Evolutionary conservation across 2,797 vertebrate species (phyloP).

Genomic region (Cossypha niveicapilla): DNA sequence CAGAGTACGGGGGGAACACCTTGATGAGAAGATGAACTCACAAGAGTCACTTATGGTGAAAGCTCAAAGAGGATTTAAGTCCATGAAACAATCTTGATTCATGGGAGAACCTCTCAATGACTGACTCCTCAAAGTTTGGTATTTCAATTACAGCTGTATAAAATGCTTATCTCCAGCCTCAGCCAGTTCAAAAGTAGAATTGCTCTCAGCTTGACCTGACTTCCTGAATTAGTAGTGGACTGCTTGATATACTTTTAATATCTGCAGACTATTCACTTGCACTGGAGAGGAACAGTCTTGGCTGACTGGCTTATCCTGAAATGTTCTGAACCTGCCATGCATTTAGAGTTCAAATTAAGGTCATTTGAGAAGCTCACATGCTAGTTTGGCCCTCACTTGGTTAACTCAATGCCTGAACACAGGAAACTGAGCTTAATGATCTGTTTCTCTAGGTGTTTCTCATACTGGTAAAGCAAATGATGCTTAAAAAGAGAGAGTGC

Average conservation of each 20-base stretch:
- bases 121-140: background rate
- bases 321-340: background rate
- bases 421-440: constrained; percentile 3
- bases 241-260: background rate
- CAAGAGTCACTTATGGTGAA: background rate
- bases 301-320: background rate
- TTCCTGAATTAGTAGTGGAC: background rate
- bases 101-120: background rate
- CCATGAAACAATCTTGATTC: background rate
- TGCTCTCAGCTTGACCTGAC: background rate
- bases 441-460: background rate
- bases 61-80: background rate
- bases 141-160: background rate
- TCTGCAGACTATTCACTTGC: background rate
- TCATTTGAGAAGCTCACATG: background rate
- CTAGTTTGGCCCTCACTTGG: background rate
- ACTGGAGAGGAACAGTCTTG: background rate
- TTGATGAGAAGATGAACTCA: background rate
- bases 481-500: background rate
- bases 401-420: background rate
- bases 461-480: background rate
- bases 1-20: background rate
- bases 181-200: background rate
- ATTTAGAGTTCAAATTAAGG: constrained; percentile 23
- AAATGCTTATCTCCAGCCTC: background rate